phyloP scores from a whole-genome alignment of 2,113 vertebrate species.

The Thymallus thymallus region DNA sequence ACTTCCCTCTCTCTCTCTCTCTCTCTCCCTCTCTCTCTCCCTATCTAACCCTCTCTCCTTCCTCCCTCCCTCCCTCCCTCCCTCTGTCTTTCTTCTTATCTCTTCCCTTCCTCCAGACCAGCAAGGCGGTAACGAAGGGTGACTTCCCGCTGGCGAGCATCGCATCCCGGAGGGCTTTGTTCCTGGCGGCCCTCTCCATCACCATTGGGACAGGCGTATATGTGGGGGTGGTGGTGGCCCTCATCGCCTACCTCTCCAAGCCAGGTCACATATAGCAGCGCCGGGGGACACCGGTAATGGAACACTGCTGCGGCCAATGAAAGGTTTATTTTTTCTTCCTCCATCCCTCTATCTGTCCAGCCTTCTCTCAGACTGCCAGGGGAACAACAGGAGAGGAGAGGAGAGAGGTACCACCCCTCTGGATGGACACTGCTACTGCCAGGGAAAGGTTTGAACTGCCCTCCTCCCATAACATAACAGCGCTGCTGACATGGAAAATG shows the following conservation, averaged over 20 bases:
- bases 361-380: conserved; percentile 6
- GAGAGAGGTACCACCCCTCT: background rate
- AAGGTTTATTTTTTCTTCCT: background rate
- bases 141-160: conserved; percentile 93
- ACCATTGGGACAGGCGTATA: conserved; percentile 94
- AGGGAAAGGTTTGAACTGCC: background rate
- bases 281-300: background rate
- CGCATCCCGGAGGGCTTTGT: conserved; percentile 89
- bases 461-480: background rate
- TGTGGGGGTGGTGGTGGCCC: conserved; percentile 90
- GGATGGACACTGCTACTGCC: background rate
- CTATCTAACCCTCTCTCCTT: background rate
- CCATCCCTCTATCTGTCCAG: background rate
- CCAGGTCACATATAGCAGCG: conserved; percentile 85
- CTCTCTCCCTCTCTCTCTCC: background rate
- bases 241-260: conserved; percentile 95
- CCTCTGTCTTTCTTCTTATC: conserved; percentile 22
- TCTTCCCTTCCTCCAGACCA: conserved; percentile 81
- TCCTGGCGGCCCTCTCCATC: conserved; percentile 93
- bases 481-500: conserved; percentile 15
- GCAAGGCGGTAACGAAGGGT: conserved; percentile 95
- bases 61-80: conserved; percentile 44
- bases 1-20: too few relatives aligned
- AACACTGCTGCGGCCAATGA: conserved; percentile 27
- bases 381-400: conserved; percentile 5